A percentile compares a stretch with the other conserved stretches of the same genome.
These are phyloP conservation scores for Bambusicola thoracicus DNA, from an alignment of 2,113 vertebrate genomes.

Conservation along the genomic window DNA sequence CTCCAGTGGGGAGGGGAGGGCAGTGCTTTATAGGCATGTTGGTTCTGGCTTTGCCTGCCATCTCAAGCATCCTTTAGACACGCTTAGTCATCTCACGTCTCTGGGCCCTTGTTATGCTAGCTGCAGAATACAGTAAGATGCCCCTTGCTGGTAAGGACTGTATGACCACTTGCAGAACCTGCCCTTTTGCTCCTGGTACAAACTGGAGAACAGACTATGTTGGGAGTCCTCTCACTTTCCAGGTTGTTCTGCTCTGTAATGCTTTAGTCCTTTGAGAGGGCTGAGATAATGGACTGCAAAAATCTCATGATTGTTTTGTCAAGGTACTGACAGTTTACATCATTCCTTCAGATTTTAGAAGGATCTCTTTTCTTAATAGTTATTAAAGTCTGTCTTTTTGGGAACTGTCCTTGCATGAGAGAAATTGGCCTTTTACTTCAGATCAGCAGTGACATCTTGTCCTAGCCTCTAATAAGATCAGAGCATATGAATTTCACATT, in stretches of 20 bases:
- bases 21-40: neutral
- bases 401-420: slow-evolving; percentile 14
- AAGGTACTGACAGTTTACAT: neutral
- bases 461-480: slow-evolving; percentile 44
- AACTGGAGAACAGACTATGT: neutral
- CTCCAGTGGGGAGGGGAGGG: neutral
- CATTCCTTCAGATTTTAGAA: neutral
- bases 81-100: neutral
- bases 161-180: neutral
- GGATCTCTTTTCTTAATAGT: neutral
- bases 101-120: neutral
- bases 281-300: neutral
- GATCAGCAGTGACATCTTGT: slow-evolving; percentile 31
- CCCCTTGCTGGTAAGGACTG: neutral
- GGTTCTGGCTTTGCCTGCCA: neutral
- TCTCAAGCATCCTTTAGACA: neutral
- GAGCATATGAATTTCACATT: slow-evolving; percentile 21
- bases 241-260: neutral
- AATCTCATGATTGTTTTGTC: neutral
- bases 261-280: neutral
- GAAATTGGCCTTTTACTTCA: slow-evolving; percentile 53
- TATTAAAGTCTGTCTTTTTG: slow-evolving; percentile 5
- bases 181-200: neutral
- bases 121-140: neutral
- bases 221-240: neutral